phyloP scores from a whole-genome alignment of 2,797 vertebrate species.

The Lophotriccus pileatus region DNA sequence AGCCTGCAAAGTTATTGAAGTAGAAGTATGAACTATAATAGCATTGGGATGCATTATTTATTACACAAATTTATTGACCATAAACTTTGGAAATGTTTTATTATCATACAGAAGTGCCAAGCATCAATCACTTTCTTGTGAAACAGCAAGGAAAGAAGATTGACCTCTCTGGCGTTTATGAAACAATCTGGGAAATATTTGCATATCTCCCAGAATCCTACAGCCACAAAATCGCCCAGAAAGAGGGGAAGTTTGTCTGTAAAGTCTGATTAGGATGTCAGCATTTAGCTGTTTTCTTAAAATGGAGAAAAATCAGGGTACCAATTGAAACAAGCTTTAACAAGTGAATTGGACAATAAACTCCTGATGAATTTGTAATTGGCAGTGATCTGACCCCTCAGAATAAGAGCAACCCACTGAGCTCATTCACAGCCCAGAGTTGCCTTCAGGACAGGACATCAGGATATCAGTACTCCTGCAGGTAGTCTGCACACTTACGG shows the following conservation, averaged over 20 bases:
- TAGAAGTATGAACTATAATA: constrained; percentile 38
- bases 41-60: constrained; percentile 21
- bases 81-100: constrained; percentile 54
- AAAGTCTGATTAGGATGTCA: neutral
- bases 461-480: neutral
- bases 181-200: neutral
- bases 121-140: constrained; percentile 7
- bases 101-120: constrained; percentile 19
- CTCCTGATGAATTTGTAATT: neutral
- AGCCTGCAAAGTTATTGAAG: constrained; percentile 18
- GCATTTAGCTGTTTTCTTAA: neutral
- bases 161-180: constrained; percentile 7
- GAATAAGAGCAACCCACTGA: neutral
- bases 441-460: neutral
- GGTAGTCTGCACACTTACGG: neutral
- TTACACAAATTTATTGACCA: constrained; percentile 40
- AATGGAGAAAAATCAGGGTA: neutral
- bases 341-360: neutral
- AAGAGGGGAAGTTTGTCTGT: neutral
- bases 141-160: neutral
- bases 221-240: neutral
- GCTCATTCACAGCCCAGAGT: neutral
- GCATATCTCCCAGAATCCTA: neutral
- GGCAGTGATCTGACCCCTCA: neutral
- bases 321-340: neutral